Evolutionary conservation across 2,888 invertebrate species (phyloP).

Genomic region (Perizoma flavofasciatum): DNA sequence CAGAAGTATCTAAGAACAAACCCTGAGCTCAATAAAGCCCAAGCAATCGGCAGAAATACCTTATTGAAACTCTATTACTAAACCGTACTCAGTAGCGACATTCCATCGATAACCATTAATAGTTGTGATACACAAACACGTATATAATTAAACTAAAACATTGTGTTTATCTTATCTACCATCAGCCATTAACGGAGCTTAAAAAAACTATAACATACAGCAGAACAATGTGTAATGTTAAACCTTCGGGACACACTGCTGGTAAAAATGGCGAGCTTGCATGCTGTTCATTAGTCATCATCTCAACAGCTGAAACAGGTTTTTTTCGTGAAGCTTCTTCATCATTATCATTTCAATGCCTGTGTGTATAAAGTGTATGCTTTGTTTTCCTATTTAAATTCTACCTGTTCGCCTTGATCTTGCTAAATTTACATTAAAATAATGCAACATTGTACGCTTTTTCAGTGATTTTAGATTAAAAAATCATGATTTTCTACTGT

Average conservation of each 20-base stretch:
- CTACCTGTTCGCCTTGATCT: too few species aligned
- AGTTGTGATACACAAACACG: conserved; percentile 39
- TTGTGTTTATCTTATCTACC: conserved; percentile 76
- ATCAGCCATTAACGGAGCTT: conserved; percentile 77
- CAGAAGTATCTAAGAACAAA: too few species aligned
- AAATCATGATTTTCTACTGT: too few species aligned
- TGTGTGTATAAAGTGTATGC: too few species aligned
- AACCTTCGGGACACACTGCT: conserved; percentile 53
- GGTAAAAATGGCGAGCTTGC: conserved; percentile 10
- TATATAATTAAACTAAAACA: conserved; percentile 80
- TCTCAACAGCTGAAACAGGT: too few species aligned
- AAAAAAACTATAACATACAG: conserved; percentile 69
- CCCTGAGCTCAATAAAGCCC: too few species aligned
- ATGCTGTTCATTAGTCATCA: conserved; percentile 5
- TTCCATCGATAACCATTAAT: conserved; percentile 35
- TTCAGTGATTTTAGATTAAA: too few species aligned
- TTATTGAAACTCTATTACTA: conserved; percentile 15
- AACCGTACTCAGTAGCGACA: conserved; percentile 24
- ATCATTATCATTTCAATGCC: too few species aligned
- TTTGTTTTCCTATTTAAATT: too few species aligned
- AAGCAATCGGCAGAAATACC: conserved; percentile 1
- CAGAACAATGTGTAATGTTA: conserved; percentile 58
- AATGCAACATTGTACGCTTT: too few species aligned
- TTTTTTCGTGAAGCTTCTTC: not conserved
- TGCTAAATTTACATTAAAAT: too few species aligned